These are phyloP conservation scores for Zygothrica quintamaculata DNA, from an alignment of 2,888 invertebrate genomes.

Conservation along the genomic window DNA sequence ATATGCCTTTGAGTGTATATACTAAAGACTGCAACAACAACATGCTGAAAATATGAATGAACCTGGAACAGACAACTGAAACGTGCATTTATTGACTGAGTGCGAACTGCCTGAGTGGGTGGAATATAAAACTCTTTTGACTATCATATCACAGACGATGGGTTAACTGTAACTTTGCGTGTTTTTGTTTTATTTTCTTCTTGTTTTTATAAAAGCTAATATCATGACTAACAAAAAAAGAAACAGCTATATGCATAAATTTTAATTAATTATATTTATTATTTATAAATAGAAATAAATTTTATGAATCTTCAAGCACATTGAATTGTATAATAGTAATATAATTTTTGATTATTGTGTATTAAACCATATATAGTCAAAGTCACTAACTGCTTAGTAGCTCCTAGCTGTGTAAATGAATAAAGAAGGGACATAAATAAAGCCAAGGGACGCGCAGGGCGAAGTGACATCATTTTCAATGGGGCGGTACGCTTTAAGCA, in stretches of 20 bases:
- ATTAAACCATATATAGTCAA: slow-evolving; percentile 32
- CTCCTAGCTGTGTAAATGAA: slow-evolving; percentile 42
- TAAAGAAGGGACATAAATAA: slow-evolving; percentile 45
- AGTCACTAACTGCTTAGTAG: slow-evolving; percentile 9
- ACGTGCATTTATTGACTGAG: slow-evolving; percentile 17
- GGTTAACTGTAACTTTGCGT: background rate
- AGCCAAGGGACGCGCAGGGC: slow-evolving; percentile 26
- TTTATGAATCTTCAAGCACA: slow-evolving; percentile 70
- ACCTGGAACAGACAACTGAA: slow-evolving; percentile 23
- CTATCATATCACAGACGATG: no score
- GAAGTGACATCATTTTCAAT: slow-evolving; percentile 75
- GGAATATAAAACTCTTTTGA: slow-evolving; percentile 1
- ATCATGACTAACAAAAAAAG: no score
- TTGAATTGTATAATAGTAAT: slow-evolving; percentile 37
- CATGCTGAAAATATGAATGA: slow-evolving; percentile 53
- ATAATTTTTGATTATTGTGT: slow-evolving; percentile 34
- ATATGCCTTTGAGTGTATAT: slow-evolving; percentile 14
- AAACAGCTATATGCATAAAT: slow-evolving; percentile 5
- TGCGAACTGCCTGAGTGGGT: slow-evolving; percentile 2
- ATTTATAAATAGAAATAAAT: slow-evolving; percentile 1
- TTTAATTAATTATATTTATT: background rate
- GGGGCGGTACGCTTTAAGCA: slow-evolving; percentile 60
- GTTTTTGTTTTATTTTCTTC: no score
- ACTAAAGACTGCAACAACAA: slow-evolving; percentile 10
- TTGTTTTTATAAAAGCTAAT: no score